These are phyloP conservation scores for Rosalia funebris DNA, from an alignment of 2,888 invertebrate species.

Conservation along the genomic window DNA sequence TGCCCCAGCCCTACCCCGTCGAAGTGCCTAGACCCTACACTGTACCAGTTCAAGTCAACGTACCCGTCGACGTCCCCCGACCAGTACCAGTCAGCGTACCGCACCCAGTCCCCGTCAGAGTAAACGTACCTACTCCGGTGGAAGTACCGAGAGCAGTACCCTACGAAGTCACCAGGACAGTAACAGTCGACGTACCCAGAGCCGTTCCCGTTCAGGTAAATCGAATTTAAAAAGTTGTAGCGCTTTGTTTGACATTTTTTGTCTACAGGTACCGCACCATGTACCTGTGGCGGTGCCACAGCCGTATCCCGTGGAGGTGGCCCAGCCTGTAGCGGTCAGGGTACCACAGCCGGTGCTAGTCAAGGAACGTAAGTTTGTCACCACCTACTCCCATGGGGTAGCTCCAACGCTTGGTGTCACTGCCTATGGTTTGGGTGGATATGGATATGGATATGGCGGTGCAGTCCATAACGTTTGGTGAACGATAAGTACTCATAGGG, in stretches of 20 bases:
- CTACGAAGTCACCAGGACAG: conserved; percentile 47
- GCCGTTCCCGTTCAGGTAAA: conserved; percentile 49
- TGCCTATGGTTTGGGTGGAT: not conserved
- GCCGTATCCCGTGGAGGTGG: conserved; percentile 48
- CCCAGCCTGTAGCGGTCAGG: conserved; percentile 47
- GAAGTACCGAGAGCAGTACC: conserved; percentile 56
- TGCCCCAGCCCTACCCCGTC: conserved; percentile 52
- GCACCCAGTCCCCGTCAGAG: conserved; percentile 47
- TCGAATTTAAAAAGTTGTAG: no score
- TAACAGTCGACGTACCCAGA: conserved; percentile 49
- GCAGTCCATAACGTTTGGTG: not conserved
- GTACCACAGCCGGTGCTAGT: conserved; percentile 40
- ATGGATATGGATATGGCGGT: not conserved
- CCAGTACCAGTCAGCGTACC: conserved; percentile 50
- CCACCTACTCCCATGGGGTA: not conserved
- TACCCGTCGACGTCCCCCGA: conserved; percentile 52
- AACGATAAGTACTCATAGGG: not conserved
- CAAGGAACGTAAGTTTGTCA: conserved; percentile 4
- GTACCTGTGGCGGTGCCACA: conserved; percentile 48
- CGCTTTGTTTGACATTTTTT: not conserved
- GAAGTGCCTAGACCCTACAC: conserved; percentile 43
- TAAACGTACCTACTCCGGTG: conserved; percentile 47
- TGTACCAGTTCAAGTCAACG: conserved; percentile 46
- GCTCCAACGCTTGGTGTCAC: not conserved
- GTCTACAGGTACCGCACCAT: conserved; percentile 42